Evolutionary conservation across 2,888 invertebrate species (phyloP).

Genomic region (Tetranychus truncatus): DNA sequence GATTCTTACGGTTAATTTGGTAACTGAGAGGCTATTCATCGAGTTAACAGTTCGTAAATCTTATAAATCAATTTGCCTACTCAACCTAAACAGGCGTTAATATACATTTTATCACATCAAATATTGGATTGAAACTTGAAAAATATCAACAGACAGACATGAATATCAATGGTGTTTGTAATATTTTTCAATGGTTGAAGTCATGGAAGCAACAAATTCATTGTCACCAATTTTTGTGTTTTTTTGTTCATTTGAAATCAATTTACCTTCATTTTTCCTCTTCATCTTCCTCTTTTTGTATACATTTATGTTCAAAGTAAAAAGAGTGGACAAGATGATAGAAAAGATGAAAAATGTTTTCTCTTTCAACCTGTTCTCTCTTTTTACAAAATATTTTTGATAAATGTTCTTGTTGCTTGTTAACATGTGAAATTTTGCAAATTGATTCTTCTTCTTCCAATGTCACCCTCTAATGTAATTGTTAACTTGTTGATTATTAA

Average conservation of each 20-base stretch:
- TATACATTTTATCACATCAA: background rate
- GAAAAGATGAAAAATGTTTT: background rate
- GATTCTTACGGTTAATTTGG: conserved; percentile 2
- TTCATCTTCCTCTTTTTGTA: background rate
- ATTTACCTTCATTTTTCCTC: background rate
- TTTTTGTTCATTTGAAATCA: background rate
- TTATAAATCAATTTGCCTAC: conserved; percentile 1
- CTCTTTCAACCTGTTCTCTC: background rate
- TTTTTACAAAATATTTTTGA: background rate
- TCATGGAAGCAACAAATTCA: too few species aligned
- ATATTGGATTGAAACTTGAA: background rate
- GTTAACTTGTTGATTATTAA: too few species aligned
- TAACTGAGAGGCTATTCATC: conserved; percentile 1
- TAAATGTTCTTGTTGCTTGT: background rate
- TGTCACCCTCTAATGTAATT: too few species aligned
- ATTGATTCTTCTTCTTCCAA: too few species aligned
- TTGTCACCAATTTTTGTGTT: background rate
- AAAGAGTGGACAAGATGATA: background rate
- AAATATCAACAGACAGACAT: too few species aligned
- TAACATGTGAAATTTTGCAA: too few species aligned
- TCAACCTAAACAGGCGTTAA: background rate
- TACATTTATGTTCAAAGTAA: background rate
- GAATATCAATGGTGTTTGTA: too few species aligned
- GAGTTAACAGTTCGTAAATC: conserved; percentile 1
- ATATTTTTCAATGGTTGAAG: too few species aligned